These are phyloP conservation scores for Glandiceps talaboti DNA, from an alignment of 53 echinoderm and acorn worm species.

Conservation along the genomic window DNA sequence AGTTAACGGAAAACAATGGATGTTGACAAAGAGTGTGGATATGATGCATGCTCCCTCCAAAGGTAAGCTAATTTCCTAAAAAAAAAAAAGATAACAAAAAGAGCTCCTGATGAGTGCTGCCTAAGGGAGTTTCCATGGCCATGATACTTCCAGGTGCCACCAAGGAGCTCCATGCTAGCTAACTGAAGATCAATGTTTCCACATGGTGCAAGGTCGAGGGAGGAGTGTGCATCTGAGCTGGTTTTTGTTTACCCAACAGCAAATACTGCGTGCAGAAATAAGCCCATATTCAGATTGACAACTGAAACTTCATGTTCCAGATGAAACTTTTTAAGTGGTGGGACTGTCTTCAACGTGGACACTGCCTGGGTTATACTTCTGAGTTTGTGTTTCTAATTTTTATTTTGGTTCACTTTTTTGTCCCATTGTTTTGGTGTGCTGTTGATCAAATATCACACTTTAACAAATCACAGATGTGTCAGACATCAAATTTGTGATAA, in stretches of 20 bases:
- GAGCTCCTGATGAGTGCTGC: not conserved
- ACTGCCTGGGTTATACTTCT: too few species aligned
- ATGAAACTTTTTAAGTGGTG: too few species aligned
- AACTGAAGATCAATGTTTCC: not conserved
- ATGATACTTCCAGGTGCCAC: not conserved
- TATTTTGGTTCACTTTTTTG: conserved; percentile 3
- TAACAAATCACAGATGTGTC: conserved; percentile 48
- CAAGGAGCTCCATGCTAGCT: not conserved
- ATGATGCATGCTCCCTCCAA: not conserved
- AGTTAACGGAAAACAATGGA: not conserved
- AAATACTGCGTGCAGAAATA: not conserved
- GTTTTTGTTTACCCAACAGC: not conserved
- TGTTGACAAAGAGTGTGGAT: not conserved
- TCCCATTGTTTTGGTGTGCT: conserved; percentile 8
- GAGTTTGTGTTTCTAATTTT: too few species aligned
- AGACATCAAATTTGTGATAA: conserved; percentile 99
- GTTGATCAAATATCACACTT: not conserved
- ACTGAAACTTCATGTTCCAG: not conserved
- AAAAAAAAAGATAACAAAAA: too few species aligned
- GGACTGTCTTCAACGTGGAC: too few species aligned
- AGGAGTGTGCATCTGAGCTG: conserved; percentile 37
- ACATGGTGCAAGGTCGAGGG: not conserved
- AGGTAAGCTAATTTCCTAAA: not conserved
- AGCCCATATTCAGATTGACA: not conserved
- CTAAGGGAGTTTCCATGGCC: not conserved